Percentiles rank a stretch among this genome's conserved stretches.
phyloP scores from a whole-genome alignment of 30 jellyfish, hydroid and myxozoan genomes.

The Aurelia aurita region DNA sequence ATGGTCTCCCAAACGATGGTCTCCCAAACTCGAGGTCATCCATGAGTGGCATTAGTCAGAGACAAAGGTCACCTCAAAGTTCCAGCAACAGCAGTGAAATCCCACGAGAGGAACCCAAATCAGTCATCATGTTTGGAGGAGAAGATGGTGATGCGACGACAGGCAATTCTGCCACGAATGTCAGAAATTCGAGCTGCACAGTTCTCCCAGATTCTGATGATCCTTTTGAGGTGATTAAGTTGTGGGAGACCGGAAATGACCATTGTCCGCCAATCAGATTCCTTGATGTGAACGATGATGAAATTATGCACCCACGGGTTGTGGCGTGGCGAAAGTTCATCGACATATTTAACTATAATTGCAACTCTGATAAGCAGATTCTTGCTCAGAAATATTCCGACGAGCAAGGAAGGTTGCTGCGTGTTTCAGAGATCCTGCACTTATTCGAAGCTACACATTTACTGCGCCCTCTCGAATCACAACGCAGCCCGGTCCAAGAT shows the following conservation, averaged over 20 bases:
- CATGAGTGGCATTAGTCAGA: too few relatives aligned
- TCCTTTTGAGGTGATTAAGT: slow-evolving; percentile 29
- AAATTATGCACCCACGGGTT: slow-evolving; percentile 23
- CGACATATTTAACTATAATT: slow-evolving; percentile 73
- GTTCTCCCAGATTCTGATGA: slow-evolving; percentile 42
- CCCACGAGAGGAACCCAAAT: too few relatives aligned
- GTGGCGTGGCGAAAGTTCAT: slow-evolving; percentile 89
- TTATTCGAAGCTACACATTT: slow-evolving; percentile 36
- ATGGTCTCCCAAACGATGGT: slow-evolving; percentile 14
- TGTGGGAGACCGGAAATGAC: slow-evolving; percentile 77
- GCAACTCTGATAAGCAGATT: slow-evolving; percentile 70
- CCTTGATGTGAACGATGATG: slow-evolving; percentile 53
- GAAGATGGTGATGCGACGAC: too few relatives aligned
- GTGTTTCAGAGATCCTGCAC: slow-evolving; percentile 77
- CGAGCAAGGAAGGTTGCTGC: slow-evolving; percentile 81
- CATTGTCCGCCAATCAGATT: slow-evolving; percentile 74
- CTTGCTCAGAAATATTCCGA: slow-evolving; percentile 77
- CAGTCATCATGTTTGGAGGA: too few relatives aligned
- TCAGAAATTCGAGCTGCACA: neutral
- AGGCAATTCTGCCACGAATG: neutral
- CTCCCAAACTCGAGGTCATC: too few relatives aligned
- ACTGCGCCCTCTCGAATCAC: slow-evolving; percentile 21
- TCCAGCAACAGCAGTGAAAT: too few relatives aligned
- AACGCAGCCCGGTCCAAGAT: neutral
- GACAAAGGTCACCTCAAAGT: too few relatives aligned